These are phyloP conservation scores for Zophobas morio DNA, from an alignment of 1,140 invertebrate species.

Conservation along the genomic window DNA sequence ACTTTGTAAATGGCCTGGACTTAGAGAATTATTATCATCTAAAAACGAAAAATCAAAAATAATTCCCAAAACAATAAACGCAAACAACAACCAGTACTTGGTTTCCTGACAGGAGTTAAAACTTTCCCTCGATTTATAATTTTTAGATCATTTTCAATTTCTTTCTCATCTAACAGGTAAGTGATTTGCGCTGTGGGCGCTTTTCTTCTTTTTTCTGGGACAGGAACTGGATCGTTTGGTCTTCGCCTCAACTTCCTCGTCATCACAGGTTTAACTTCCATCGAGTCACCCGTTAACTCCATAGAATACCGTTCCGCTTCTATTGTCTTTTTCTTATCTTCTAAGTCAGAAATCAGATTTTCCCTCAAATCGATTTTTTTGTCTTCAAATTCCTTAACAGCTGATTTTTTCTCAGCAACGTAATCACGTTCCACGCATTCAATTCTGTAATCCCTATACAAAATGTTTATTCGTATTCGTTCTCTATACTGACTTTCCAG, in stretches of 20 bases:
- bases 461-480: conserved; percentile 84
- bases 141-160: conserved; percentile 91
- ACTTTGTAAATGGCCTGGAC: conserved; percentile 50
- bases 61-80: neutral
- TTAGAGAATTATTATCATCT: conserved; percentile 56
- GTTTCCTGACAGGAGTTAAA: conserved; percentile 69
- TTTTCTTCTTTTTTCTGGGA: conserved; percentile 86
- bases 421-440: conserved; percentile 92
- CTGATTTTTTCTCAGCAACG: conserved; percentile 87
- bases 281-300: conserved; percentile 90
- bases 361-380: conserved; percentile 94
- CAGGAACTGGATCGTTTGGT: conserved; percentile 93
- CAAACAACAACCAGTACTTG: conserved; percentile 58
- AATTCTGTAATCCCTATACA: conserved; percentile 87
- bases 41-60: conserved; percentile 47
- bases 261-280: conserved; percentile 77
- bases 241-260: conserved; percentile 87
- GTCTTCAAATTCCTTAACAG: conserved; percentile 94
- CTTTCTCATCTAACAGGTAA: conserved; percentile 89
- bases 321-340: conserved; percentile 92
- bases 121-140: conserved; percentile 81
- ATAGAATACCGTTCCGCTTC: conserved; percentile 87
- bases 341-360: conserved; percentile 90
- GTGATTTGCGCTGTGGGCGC: conserved; percentile 87
- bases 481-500: conserved; percentile 88